These are phyloP conservation scores for Cremastinae sp. DNA, from an alignment of 2,888 invertebrate genomes.

Conservation along the genomic window DNA sequence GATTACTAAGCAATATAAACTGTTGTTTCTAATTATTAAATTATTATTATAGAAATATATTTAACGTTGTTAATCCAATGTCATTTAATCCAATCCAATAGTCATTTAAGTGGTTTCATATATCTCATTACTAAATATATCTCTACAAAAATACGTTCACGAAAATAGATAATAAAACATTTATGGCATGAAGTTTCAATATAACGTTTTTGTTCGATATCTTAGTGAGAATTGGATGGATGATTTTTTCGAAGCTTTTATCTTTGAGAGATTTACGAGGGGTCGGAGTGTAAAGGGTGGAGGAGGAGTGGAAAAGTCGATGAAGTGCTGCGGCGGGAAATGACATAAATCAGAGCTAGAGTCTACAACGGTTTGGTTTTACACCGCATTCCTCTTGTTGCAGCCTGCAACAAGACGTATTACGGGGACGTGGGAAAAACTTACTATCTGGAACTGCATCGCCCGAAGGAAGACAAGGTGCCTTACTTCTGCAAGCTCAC, in stretches of 20 bases:
- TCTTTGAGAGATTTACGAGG: slow-evolving; percentile 12
- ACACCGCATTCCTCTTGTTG: slow-evolving; percentile 73
- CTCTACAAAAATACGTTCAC: too few relatives aligned
- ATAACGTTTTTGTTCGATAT: not conserved
- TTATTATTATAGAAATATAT: too few relatives aligned
- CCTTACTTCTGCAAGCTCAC: slow-evolving; percentile 94
- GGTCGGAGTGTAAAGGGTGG: not conserved
- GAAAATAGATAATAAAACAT: too few relatives aligned
- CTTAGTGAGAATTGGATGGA: not conserved
- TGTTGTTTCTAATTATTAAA: too few relatives aligned
- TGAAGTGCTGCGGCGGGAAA: slow-evolving; percentile 28
- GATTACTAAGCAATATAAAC: too few relatives aligned
- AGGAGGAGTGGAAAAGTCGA: slow-evolving; percentile 45
- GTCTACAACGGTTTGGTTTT: slow-evolving; percentile 60
- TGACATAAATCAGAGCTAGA: slow-evolving; percentile 61
- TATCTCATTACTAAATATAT: too few relatives aligned
- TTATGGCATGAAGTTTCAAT: too few relatives aligned
- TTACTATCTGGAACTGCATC: slow-evolving; percentile 91
- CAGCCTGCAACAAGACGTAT: slow-evolving; percentile 95
- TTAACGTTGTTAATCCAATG: too few relatives aligned
- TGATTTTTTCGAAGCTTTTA: slow-evolving; percentile 1
- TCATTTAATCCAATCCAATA: too few relatives aligned
- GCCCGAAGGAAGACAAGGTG: slow-evolving; percentile 91
- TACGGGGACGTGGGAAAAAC: slow-evolving; percentile 94
- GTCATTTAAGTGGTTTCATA: too few relatives aligned